Evolutionary conservation across 2,888 invertebrate genomes (phyloP), one percentile per base, ranked within the genome.

Genomic region (Luperina testacea): DNA sequence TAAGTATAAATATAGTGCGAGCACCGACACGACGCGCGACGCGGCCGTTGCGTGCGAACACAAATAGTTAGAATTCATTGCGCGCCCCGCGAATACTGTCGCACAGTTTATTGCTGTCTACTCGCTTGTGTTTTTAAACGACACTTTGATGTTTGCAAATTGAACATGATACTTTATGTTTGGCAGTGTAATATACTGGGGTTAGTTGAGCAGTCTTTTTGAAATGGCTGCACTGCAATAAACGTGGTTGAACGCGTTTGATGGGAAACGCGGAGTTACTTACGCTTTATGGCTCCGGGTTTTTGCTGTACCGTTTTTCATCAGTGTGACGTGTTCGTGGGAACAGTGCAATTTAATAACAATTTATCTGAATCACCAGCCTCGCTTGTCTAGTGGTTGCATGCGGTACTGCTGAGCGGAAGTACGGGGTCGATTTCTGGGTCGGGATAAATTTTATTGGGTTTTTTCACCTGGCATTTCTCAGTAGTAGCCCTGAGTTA

Each of bases 1-100:
- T 38, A 78, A 84, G 84, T 84, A 84, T 86, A 86, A 88, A 84
- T 72, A 72, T 63, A 77, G 75, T 48, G 81, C 79, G 80, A 80
- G 68, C 20, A 38, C 0, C 27, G 32, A 38, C 77, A 51, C 68
- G 73, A 7, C 71, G 53, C 61, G 64, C 70, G 67, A 61, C 75
- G 71, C 68, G 63, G 8, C 57, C 65, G 77, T 89, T 81, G 90
- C 90, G 88, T 89, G 90, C 74, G 80, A 81, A 87, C 84, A 73
- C 81, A 86, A 88, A 88, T 88, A 83, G 88, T 90, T 88, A 84
- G 88, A 86, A 90, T 90, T 91, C 91, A 91, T 86, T 84, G 88
- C 89, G 87, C 85, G 84, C 83, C 75, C 76, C 85, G 82, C 81
- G 88, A 87, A 87, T 85, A 88, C 86, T 87, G 87, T 89, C 82